A percentile compares a stretch with the other conserved stretches of the same genome.
phyloP scores from a whole-genome alignment of 2,113 vertebrate species.

The Polypterus bichir region DNA sequence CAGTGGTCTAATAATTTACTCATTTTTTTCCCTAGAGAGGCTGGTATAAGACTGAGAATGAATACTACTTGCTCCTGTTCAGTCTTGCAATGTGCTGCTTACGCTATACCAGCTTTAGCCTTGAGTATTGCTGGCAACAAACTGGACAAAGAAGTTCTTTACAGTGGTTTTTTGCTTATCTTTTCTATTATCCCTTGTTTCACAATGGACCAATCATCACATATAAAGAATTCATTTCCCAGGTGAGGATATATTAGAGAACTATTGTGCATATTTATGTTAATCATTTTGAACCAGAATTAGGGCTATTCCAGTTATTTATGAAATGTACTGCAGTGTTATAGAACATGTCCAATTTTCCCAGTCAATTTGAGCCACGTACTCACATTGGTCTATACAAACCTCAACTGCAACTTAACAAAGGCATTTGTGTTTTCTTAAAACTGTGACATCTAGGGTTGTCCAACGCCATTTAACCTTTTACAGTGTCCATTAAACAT shows the following conservation, averaged over 20 bases:
- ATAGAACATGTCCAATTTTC: no score
- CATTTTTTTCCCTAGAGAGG: slow-evolving; percentile 50
- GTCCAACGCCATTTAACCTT: no score
- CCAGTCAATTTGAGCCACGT: no score
- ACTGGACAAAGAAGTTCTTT: slow-evolving; percentile 42
- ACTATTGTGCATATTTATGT: no score
- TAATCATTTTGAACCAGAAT: no score
- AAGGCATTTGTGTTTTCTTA: no score
- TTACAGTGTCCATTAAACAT: no score
- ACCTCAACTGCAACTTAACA: no score
- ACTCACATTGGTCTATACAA: no score
- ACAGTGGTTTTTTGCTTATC: slow-evolving; percentile 68
- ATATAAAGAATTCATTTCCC: slow-evolving; percentile 64
- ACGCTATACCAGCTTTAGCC: slow-evolving; percentile 78
- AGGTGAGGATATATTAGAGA: slow-evolving; percentile 48
- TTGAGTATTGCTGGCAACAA: slow-evolving; percentile 69
- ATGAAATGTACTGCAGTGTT: no score
- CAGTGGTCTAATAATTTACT: slow-evolving; percentile 11
- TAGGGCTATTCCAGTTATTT: no score
- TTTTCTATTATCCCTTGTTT: slow-evolving; percentile 88
- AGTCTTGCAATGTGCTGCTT: slow-evolving; percentile 77
- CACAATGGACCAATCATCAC: slow-evolving; percentile 83
- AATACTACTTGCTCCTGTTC: slow-evolving; percentile 80
- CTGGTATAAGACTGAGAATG: slow-evolving; percentile 75
- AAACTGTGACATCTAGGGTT: no score